Conservation (phyloP, 1,140 invertebrate species). For the Bilobella aurantiaca region DNA sequence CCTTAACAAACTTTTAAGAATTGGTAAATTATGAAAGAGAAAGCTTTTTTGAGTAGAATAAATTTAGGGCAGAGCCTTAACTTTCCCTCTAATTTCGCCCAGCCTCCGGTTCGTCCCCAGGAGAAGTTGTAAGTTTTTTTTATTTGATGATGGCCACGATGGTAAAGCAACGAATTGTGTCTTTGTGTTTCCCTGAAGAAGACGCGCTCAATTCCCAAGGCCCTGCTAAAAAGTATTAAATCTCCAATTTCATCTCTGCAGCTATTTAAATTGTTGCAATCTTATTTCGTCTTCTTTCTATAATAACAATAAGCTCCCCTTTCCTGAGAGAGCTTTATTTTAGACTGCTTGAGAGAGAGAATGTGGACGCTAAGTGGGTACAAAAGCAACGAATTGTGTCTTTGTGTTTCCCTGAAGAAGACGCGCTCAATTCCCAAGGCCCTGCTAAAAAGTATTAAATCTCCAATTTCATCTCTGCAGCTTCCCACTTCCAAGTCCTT, state of each 20-base stretch:
- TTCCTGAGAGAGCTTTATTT: no score
- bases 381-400: neutral
- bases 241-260: constrained; percentile 5
- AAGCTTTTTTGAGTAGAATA: neutral
- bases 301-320: no score
- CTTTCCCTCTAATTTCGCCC: neutral
- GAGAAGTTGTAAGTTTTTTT: neutral
- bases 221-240: constrained; percentile 8
- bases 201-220: neutral
- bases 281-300: neutral
- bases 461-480: constrained; percentile 5
- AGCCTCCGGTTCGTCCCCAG: neutral
- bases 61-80: no score
- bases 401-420: neutral
- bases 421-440: neutral
- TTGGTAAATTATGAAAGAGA: neutral
- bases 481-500: neutral
- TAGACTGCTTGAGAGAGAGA: no score
- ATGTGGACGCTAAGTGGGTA: neutral
- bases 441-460: constrained; percentile 9
- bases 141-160: neutral
- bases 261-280: no score
- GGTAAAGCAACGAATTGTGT: neutral
- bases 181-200: neutral
- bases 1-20: neutral